Conservation (phyloP, 2,797 vertebrate species). For the Takifugu rubripes region DNA sequence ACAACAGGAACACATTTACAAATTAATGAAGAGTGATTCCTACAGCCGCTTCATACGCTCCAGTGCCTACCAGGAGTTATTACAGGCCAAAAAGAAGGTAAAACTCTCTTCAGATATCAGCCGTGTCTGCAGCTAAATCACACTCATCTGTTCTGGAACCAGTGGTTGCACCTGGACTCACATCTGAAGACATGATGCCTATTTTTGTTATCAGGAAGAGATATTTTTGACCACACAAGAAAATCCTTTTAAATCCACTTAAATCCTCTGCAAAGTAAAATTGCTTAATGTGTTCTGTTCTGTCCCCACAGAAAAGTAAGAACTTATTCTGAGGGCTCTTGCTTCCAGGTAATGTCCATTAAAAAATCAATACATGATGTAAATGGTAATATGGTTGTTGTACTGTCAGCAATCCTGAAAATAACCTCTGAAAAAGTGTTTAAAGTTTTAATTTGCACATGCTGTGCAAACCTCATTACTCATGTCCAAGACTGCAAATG, state of each 20-base stretch:
- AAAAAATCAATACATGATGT: neutral
- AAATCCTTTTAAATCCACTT: constrained; percentile 4
- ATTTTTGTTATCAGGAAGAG: neutral
- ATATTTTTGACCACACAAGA: constrained; percentile 2
- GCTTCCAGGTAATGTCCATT: constrained; percentile 67
- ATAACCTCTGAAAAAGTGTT: neutral
- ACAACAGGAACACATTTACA: constrained; percentile 96
- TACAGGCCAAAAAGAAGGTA: constrained; percentile 99
- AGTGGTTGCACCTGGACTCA: constrained; percentile 3
- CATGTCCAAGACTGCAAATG: neutral
- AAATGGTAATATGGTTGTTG: neutral
- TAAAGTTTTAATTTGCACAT: constrained; percentile 4
- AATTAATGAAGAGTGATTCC: constrained; percentile 98
- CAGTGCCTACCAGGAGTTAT: constrained; percentile 98
- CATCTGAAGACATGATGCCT: neutral
- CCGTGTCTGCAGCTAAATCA: constrained; percentile 15
- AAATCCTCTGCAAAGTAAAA: constrained; percentile 15
- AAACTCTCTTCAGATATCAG: constrained; percentile 1
- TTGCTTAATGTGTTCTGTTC: constrained; percentile 38
- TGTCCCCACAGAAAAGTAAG: constrained; percentile 76
- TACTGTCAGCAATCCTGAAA: neutral
- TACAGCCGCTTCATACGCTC: constrained; percentile 98
- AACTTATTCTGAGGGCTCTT: constrained; percentile 78
- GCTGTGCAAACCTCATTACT: constrained; percentile 1
- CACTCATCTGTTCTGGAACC: neutral